Conservation (phyloP, 2,797 vertebrate species). For the Rhyacichthys aspro region DNA sequence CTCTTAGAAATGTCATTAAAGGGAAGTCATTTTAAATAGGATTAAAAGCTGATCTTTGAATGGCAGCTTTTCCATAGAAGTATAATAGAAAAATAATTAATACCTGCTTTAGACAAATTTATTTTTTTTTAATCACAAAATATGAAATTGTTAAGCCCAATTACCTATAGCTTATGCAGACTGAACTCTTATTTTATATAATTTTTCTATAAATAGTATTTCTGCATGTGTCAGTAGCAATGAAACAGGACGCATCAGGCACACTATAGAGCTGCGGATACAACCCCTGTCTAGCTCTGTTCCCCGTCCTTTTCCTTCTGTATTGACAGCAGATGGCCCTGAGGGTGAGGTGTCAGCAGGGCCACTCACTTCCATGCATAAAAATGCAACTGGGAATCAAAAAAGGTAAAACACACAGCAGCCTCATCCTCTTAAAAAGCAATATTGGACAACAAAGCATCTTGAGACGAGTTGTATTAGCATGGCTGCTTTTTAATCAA, state of each 20-base stretch:
- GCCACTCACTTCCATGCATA: conserved; percentile 46
- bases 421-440: conserved; percentile 14
- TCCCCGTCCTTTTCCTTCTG: conserved; percentile 6
- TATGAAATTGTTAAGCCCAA: conserved; percentile 10
- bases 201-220: conserved; percentile 6
- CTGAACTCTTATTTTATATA: neutral
- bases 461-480: conserved; percentile 14
- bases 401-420: conserved; percentile 10
- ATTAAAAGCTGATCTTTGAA: conserved; percentile 59
- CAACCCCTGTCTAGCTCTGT: conserved; percentile 33
- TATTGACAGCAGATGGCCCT: conserved; percentile 53
- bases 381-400: conserved; percentile 39
- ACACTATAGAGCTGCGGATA: conserved; percentile 43
- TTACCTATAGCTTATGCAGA: neutral
- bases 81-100: neutral
- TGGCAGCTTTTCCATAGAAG: conserved; percentile 17
- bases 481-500: conserved; percentile 35
- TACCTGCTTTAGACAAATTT: neutral
- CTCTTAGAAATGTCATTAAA: conserved; percentile 54
- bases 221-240: conserved; percentile 7
- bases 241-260: conserved; percentile 12
- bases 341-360: conserved; percentile 60
- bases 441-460: conserved; percentile 32
- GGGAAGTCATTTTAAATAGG: conserved; percentile 42
- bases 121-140: conserved; percentile 31